A percentile compares a stretch with the other conserved stretches of the same genome.
Evolutionary conservation across 2,888 invertebrate species (phyloP).

Genomic region (Troides oblongomaculatus): DNA sequence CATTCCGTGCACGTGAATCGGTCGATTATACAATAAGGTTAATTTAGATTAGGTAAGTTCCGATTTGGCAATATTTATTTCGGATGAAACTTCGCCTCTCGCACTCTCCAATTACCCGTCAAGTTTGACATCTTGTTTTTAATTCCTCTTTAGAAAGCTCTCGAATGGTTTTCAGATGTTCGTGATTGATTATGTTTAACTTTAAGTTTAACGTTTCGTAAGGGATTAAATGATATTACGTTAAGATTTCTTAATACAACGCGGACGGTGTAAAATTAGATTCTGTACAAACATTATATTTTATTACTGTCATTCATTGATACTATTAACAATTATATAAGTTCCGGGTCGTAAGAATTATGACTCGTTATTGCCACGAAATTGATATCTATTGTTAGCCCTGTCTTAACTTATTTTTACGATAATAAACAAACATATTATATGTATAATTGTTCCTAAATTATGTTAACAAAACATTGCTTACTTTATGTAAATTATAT

Average conservation of each 20-base stretch:
- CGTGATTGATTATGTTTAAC: slow-evolving; percentile 19
- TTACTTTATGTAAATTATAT: not conserved
- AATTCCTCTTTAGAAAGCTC: slow-evolving; percentile 16
- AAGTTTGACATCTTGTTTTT: slow-evolving; percentile 32
- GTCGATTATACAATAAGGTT: slow-evolving; percentile 42
- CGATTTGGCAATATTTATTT: slow-evolving; percentile 41
- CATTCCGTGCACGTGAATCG: slow-evolving; percentile 45
- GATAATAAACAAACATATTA: no score
- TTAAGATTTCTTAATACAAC: not conserved
- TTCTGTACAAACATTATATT: not conserved
- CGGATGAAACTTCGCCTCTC: slow-evolving; percentile 38
- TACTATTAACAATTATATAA: not conserved
- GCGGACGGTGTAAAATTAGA: not conserved
- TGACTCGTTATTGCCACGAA: no score
- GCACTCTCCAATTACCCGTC: slow-evolving; percentile 36
- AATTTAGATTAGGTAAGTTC: slow-evolving; percentile 44
- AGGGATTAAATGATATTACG: slow-evolving; percentile 14
- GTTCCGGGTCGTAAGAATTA: no score
- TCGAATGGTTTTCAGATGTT: slow-evolving; percentile 12
- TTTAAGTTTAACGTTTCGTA: slow-evolving; percentile 11
- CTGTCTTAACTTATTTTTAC: no score
- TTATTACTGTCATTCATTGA: not conserved
- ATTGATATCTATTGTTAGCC: no score
- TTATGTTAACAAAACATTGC: no score
- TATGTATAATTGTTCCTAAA: no score